Base-by-base conservation (phyloP, 1,140 invertebrate species). In the Trialeurodes vaporariorum region DNA sequence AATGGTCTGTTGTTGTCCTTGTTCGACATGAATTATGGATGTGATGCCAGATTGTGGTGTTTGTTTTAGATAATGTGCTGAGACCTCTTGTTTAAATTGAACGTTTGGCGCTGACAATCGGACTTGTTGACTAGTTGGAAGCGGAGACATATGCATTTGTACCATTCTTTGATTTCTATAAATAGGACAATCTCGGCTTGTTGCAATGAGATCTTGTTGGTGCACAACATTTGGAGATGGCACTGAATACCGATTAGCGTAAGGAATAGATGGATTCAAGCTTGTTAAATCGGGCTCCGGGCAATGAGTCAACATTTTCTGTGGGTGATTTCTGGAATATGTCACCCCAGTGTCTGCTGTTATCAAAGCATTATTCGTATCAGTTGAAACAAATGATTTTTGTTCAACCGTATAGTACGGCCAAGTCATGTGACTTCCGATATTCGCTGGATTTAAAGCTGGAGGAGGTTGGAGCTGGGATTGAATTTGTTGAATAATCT, bases 401-500 rank as follows among this genome's bases (percentile, higher is more conserved):
- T 61, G 60, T n/a, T 73, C 81, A 59, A 86, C 84, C 12, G 83
- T 84, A 67, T 86, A 87, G 59, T 84, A 83, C 1, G 85, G 84
- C 82, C 85, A 85, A 1, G 83, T 80, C n/a, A 83, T 80, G 40
- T 81, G 80, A 1, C 80, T 78, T 62, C 75, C 81, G 2, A 79
- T 75, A 49, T 24, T 74, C 63, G 65, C 75, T 69, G 21, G 74
- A 71, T 25, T 70, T 61, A 64, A 66, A 72, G 75, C 63, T 62
- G 68, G 72, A 62, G 1, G 81, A 0, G 85, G 82, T 49, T 83
- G 81, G 9, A 88, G 74, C 72, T 89, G 87, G 62, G 83, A 83
- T 76, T 89, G 88, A 81, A 89, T 89, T 70, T 92, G 88, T 71
- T 91, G 87, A 0, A 92, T 77, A 13, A 92, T 90, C 72, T 93